phyloP scores from a whole-genome alignment of 1,140 invertebrate species.

The Drosophila littoralis region DNA sequence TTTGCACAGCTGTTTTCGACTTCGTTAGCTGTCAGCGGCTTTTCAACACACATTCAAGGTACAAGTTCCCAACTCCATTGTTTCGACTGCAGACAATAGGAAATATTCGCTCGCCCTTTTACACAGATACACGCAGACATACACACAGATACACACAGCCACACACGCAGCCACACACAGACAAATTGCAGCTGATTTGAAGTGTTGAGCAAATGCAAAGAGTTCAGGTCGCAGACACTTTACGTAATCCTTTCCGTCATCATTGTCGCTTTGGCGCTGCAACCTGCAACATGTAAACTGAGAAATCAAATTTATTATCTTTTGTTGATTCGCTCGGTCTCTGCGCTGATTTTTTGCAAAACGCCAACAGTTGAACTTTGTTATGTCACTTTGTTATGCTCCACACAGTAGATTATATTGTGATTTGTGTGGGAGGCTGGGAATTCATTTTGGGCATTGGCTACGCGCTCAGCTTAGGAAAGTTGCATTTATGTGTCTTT shows the following conservation, averaged over 20 bases:
- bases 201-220: slow-evolving; percentile 74
- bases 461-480: neutral
- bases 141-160: neutral
- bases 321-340: slow-evolving; percentile 44
- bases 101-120: slow-evolving; percentile 66
- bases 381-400: slow-evolving; percentile 63
- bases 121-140: slow-evolving; percentile 28
- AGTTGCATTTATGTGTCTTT: slow-evolving; percentile 6
- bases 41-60: slow-evolving; percentile 75
- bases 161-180: neutral
- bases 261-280: slow-evolving; percentile 16
- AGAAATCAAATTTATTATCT: slow-evolving; percentile 69
- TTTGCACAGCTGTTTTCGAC: slow-evolving; percentile 65
- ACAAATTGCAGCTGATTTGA: slow-evolving; percentile 40
- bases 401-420: slow-evolving; percentile 24
- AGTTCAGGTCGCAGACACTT: slow-evolving; percentile 80
- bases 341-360: slow-evolving; percentile 45
- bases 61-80: slow-evolving; percentile 73
- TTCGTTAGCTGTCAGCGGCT: slow-evolving; percentile 23
- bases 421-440: slow-evolving; percentile 63
- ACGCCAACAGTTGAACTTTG: slow-evolving; percentile 76
- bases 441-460: slow-evolving; percentile 3
- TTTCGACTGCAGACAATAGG: slow-evolving; percentile 60
- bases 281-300: slow-evolving; percentile 27
- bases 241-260: slow-evolving; percentile 65